Percentiles rank a stretch among this genome's conserved stretches.
Evolutionary conservation across 2,113 vertebrate genomes (phyloP).

Genomic region (Salvelinus sp.): DNA sequence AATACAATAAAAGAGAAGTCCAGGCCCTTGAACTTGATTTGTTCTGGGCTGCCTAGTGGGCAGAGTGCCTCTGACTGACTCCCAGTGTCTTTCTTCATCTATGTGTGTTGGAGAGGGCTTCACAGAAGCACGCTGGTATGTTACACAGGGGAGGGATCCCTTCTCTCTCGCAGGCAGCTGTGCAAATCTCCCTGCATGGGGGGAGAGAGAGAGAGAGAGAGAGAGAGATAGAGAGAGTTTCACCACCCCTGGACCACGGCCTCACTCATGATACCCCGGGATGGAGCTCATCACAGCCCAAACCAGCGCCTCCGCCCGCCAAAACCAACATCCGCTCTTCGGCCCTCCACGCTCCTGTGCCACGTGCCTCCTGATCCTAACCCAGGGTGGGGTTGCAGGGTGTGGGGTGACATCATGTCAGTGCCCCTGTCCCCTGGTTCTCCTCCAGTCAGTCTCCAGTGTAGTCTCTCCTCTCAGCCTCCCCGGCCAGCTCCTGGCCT

Average conservation of each 20-base stretch:
- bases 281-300: constrained; percentile 7
- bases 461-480: background rate
- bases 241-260: background rate
- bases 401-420: constrained; percentile 22
- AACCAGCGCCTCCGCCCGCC: constrained; percentile 28
- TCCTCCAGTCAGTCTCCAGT: background rate
- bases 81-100: constrained; percentile 34
- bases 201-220: constrained; percentile 3
- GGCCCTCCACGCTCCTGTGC: constrained; percentile 47
- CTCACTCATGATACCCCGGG: background rate
- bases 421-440: background rate
- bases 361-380: constrained; percentile 60
- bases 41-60: constrained; percentile 45
- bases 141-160: constrained; percentile 53
- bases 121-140: constrained; percentile 44
- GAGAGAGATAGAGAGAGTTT: constrained; percentile 14
- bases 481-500: background rate
- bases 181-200: constrained; percentile 65
- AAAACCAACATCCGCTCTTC: constrained; percentile 58
- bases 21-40: constrained; percentile 48
- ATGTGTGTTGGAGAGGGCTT: constrained; percentile 54
- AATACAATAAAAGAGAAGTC: constrained; percentile 36
- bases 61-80: constrained; percentile 19
- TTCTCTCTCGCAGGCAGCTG: constrained; percentile 67
- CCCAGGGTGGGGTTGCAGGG: constrained; percentile 60